Evolutionary conservation across 2,797 vertebrate species (phyloP).

Genomic region (Parambassis ranga): DNA sequence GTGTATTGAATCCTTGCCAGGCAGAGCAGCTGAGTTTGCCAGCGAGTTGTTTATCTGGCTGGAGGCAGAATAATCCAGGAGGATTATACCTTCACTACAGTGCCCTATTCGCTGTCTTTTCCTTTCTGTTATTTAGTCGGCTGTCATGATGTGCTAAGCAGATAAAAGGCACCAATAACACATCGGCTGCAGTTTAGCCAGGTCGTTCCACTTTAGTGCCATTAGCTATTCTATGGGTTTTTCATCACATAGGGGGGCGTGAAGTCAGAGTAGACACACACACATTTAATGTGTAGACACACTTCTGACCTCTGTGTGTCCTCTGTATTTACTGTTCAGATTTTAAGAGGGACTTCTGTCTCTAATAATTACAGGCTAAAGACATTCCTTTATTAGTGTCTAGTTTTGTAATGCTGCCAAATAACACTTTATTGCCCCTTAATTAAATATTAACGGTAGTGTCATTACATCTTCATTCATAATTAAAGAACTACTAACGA

Average conservation of each 20-base stretch:
- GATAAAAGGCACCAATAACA: constrained; percentile 1
- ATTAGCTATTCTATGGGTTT: constrained; percentile 9
- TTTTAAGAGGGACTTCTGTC: constrained; percentile 68
- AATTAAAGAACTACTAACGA: constrained; percentile 82
- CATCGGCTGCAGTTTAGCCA: constrained; percentile 5
- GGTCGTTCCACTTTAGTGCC: constrained; percentile 7
- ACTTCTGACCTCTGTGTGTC: constrained; percentile 60
- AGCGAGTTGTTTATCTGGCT: constrained; percentile 44
- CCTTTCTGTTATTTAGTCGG: constrained; percentile 11
- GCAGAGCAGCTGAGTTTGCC: constrained; percentile 4
- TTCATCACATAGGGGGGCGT: constrained; percentile 13
- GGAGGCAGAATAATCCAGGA: background rate
- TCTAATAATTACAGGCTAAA: constrained; percentile 70
- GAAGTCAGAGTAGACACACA: constrained; percentile 15
- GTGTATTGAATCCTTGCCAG: constrained; percentile 17
- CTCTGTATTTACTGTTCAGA: constrained; percentile 62
- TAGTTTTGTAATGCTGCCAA: constrained; percentile 85
- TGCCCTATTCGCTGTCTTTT: constrained; percentile 14
- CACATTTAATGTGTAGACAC: constrained; percentile 17
- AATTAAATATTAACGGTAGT: constrained; percentile 86
- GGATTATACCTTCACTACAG: constrained; percentile 41
- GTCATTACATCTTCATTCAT: constrained; percentile 86
- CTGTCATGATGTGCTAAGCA: constrained; percentile 34
- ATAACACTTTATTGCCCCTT: constrained; percentile 88
- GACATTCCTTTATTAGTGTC: constrained; percentile 82